phyloP scores from a whole-genome alignment of 2,797 vertebrate genomes.

The Oreortyx pictus region DNA sequence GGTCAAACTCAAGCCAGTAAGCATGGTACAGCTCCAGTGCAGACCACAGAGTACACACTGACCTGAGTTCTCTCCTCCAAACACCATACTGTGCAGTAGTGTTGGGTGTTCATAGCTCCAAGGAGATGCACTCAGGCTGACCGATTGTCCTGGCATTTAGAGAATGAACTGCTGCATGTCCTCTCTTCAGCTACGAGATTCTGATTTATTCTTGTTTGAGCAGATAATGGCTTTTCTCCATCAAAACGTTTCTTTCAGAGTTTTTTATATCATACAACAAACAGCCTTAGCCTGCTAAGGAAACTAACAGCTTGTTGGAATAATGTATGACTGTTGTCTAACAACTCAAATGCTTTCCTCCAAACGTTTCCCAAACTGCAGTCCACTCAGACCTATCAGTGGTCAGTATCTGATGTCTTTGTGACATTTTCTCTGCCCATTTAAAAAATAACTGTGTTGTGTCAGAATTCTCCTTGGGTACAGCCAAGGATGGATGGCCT shows the following conservation, averaged over 20 bases:
- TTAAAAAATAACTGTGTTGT: neutral
- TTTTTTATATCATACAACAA: neutral
- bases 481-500: neutral
- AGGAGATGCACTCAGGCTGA: neutral
- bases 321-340: neutral
- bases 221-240: neutral
- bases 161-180: neutral
- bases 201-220: neutral
- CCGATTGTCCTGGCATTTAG: accelerated
- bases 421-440: neutral
- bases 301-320: neutral
- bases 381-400: neutral
- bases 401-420: neutral
- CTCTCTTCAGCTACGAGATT: neutral
- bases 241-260: neutral
- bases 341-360: neutral
- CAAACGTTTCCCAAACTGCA: neutral
- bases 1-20: neutral
- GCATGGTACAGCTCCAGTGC: neutral
- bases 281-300: neutral
- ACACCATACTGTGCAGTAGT: neutral
- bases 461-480: neutral
- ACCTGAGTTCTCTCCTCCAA: neutral
- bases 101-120: accelerated
- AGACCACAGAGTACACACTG: neutral